A percentile compares a stretch with the other conserved stretches of the same genome.
Evolutionary conservation across 1,140 invertebrate genomes (phyloP).

Genomic region (Macrosteles quadrilineatus): DNA sequence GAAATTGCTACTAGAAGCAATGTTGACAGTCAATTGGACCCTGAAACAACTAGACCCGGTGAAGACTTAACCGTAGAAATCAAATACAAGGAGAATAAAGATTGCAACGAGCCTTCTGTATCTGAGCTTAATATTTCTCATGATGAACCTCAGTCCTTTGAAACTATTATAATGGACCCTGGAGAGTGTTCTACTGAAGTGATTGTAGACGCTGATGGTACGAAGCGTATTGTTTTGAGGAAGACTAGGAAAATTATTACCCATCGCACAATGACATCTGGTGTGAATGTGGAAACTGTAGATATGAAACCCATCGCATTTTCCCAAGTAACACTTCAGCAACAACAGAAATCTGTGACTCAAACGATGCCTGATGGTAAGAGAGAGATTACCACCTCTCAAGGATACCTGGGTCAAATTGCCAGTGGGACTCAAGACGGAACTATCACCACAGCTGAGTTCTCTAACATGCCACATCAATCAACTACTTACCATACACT

Average conservation of each 20-base stretch:
- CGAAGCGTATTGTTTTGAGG: slow-evolving; percentile 73
- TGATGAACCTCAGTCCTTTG: slow-evolving; percentile 70
- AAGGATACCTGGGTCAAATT: slow-evolving; percentile 63
- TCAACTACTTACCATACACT: slow-evolving; percentile 53
- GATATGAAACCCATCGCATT: slow-evolving; percentile 56
- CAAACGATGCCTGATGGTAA: slow-evolving; percentile 62
- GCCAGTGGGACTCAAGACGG: slow-evolving; percentile 60
- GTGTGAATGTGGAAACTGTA: neutral
- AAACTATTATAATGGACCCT: slow-evolving; percentile 74
- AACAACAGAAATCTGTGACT: slow-evolving; percentile 64
- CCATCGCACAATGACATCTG: slow-evolving; percentile 45
- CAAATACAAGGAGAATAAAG: slow-evolving; percentile 62
- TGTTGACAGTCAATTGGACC: slow-evolving; percentile 48
- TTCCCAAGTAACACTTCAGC: slow-evolving; percentile 63
- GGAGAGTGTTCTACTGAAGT: slow-evolving; percentile 77
- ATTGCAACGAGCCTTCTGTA: slow-evolving; percentile 50
- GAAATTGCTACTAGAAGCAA: slow-evolving; percentile 68
- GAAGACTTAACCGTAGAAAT: slow-evolving; percentile 68
- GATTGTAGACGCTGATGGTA: slow-evolving; percentile 77
- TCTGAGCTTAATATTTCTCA: slow-evolving; percentile 66
- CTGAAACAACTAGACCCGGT: slow-evolving; percentile 30
- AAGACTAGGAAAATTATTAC: slow-evolving; percentile 57
- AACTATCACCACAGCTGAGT: slow-evolving; percentile 64
- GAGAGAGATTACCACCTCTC: slow-evolving; percentile 59
- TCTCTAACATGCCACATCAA: slow-evolving; percentile 59